phyloP scores from a whole-genome alignment of 2,113 vertebrate species.

The Chitala chitala region DNA sequence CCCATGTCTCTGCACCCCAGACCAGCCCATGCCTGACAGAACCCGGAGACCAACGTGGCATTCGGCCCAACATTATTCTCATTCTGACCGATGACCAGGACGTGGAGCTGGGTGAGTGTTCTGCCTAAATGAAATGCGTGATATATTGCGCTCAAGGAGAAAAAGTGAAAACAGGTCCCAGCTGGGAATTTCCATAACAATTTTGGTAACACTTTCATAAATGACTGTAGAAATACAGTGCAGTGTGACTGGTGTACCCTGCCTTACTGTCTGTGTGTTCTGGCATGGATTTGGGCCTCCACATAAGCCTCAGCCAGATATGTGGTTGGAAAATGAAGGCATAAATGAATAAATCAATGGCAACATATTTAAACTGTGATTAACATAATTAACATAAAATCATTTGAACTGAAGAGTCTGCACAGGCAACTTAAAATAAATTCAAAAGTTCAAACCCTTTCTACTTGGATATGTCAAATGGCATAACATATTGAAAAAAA shows the following conservation, averaged over 20 bases:
- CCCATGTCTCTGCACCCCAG: slow-evolving; percentile 68
- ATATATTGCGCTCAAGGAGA: not conserved
- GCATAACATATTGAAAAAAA: too few species aligned
- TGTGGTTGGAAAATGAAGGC: too few species aligned
- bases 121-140: not conserved
- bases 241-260: not conserved
- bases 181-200: slow-evolving; percentile 23
- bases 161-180: not conserved
- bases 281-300: slow-evolving; percentile 32
- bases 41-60: slow-evolving; percentile 81
- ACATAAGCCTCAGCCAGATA: too few species aligned
- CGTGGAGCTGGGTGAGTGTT: slow-evolving; percentile 83
- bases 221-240: not conserved
- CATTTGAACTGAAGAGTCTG: too few species aligned
- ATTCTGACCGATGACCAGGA: slow-evolving; percentile 96
- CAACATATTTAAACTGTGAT: too few species aligned
- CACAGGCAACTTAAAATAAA: too few species aligned
- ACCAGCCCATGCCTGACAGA: slow-evolving; percentile 76
- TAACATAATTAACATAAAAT: too few species aligned
- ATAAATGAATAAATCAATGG: too few species aligned
- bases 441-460: too few species aligned
- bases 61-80: slow-evolving; percentile 93
- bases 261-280: slow-evolving; percentile 47
- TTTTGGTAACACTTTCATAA: not conserved
- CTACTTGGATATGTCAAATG: too few species aligned